Conservation (phyloP, 2,797 vertebrate genomes). For the Avahi laniger region DNA sequence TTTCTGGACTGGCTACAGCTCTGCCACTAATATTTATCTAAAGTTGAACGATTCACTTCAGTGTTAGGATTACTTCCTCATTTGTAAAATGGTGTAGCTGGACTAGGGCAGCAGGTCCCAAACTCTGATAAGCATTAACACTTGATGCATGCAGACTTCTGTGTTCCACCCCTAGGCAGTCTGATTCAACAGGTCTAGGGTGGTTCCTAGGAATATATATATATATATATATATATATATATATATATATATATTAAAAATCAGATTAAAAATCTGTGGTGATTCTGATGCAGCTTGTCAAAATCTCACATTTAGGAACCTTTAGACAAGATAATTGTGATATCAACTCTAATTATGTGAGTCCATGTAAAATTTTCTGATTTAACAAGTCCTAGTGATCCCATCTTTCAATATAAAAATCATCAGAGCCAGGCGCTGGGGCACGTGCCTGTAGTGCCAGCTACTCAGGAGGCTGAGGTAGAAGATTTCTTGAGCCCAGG, state of each 20-base stretch:
- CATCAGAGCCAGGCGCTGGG: background rate
- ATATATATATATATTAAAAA: background rate
- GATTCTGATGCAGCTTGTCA: background rate
- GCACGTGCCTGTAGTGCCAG: background rate
- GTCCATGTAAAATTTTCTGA: background rate
- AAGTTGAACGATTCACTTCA: background rate
- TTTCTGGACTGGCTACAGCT: background rate
- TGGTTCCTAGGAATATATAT: background rate
- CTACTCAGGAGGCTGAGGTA: background rate
- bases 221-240: background rate
- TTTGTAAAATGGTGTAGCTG: background rate
- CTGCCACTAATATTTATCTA: background rate
- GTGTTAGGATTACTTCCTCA: background rate
- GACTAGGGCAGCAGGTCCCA: background rate
- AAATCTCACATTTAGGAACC: background rate
- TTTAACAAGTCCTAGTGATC: background rate
- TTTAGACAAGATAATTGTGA: background rate
- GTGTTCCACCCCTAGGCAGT: background rate
- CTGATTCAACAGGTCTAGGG: background rate
- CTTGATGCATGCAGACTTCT: background rate
- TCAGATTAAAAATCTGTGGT: background rate
- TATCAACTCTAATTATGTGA: background rate
- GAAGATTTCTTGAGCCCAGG: background rate
- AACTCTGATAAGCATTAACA: background rate
- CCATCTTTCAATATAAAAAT: constrained; percentile 36